Conservation (phyloP, 2,797 vertebrate species). For the Vultur gryphus region DNA sequence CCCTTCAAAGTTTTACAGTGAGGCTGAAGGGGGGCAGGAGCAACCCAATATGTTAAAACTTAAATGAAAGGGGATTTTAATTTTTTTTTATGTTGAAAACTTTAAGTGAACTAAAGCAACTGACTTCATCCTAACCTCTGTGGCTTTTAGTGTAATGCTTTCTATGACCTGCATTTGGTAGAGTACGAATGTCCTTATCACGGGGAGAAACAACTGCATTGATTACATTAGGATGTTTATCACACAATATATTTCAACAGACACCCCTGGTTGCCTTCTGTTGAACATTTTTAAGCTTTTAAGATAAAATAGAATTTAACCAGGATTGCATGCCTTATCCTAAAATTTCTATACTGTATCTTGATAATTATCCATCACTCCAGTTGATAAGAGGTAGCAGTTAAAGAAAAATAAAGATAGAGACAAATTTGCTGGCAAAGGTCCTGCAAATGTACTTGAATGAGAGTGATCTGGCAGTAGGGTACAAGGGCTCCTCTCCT, state of each 20-base stretch:
- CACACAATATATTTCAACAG: constrained; percentile 9
- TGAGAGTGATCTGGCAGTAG: neutral
- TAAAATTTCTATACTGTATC: neutral
- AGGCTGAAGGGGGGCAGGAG: neutral
- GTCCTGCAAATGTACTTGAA: neutral
- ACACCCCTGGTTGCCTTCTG: constrained; percentile 9
- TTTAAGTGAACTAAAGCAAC: neutral
- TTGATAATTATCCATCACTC: constrained; percentile 23
- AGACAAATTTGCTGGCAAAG: neutral
- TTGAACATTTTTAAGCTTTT: neutral
- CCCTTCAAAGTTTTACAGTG: neutral
- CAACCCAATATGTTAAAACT: neutral
- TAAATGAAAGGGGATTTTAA: neutral
- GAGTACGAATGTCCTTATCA: neutral
- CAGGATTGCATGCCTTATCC: neutral
- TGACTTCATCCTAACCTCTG: neutral
- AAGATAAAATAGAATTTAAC: constrained; percentile 40
- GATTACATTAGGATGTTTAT: constrained; percentile 49
- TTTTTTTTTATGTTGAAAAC: neutral
- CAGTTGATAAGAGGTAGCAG: neutral
- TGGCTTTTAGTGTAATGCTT: neutral
- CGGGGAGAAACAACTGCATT: neutral
- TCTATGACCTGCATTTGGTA: constrained; percentile 4
- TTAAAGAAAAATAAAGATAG: constrained; percentile 5
- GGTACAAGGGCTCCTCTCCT: neutral